These are phyloP conservation scores for Catocala fraxini DNA, from an alignment of 2,888 invertebrate genomes.

Conservation along the genomic window DNA sequence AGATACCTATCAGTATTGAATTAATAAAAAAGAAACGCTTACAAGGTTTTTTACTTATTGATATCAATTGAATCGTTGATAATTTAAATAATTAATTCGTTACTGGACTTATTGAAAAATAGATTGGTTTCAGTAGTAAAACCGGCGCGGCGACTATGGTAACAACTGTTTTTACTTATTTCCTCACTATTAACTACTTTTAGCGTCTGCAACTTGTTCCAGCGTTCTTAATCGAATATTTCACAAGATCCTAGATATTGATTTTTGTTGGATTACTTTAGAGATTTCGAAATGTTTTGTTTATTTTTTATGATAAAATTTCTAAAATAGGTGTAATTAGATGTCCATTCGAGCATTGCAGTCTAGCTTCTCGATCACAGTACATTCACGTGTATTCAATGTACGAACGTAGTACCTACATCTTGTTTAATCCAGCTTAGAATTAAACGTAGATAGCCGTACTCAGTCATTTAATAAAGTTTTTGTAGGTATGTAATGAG, in stretches of 20 bases:
- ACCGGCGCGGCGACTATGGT: constrained; percentile 10
- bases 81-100: constrained; percentile 36
- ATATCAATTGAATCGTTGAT: constrained; percentile 11
- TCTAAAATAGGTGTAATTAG: neutral
- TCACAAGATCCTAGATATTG: constrained; percentile 45
- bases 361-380: too few relatives aligned
- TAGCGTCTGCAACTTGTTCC: constrained; percentile 56
- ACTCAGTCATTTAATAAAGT: too few relatives aligned
- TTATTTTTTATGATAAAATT: constrained; percentile 17
- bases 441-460: too few relatives aligned
- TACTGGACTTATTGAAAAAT: constrained; percentile 27
- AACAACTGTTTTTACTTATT: constrained; percentile 48
- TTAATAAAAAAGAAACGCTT: constrained; percentile 39
- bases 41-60: constrained; percentile 14
- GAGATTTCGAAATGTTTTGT: constrained; percentile 36
- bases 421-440: too few relatives aligned
- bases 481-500: too few relatives aligned
- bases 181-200: constrained; percentile 47
- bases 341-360: too few relatives aligned
- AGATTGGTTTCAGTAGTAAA: constrained; percentile 37
- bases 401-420: too few relatives aligned
- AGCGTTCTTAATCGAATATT: constrained; percentile 60
- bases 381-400: too few relatives aligned
- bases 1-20: constrained; percentile 61
- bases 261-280: constrained; percentile 28